These are phyloP conservation scores for Trichopria drosophilae DNA, from an alignment of 2,888 invertebrate genomes.

Conservation along the genomic window DNA sequence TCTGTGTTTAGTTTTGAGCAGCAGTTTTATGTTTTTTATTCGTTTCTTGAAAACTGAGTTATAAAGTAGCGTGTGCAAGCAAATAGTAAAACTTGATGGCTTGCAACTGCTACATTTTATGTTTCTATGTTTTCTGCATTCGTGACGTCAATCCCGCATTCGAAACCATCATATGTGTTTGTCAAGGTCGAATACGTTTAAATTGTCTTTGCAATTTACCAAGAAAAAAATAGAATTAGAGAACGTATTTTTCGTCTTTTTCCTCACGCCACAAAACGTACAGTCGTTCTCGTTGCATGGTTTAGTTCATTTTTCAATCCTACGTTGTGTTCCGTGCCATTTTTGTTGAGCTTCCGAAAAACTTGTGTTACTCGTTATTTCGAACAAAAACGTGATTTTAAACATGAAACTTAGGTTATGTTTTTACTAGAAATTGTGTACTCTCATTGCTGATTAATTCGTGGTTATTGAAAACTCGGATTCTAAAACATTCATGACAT, in stretches of 20 bases:
- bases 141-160: conserved; percentile 30
- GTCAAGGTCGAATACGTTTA: background rate
- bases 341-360: conserved; percentile 61
- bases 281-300: conserved; percentile 55
- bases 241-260: conserved; percentile 29
- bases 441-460: too few relatives aligned
- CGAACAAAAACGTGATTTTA: too few relatives aligned
- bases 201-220: conserved; percentile 27
- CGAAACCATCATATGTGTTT: conserved; percentile 20
- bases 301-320: conserved; percentile 58
- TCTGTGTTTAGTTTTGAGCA: conserved; percentile 47
- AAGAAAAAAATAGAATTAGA: conserved; percentile 8
- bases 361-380: too few relatives aligned
- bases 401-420: too few relatives aligned
- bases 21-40: conserved; percentile 51
- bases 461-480: too few relatives aligned
- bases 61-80: background rate
- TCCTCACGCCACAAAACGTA: conserved; percentile 26
- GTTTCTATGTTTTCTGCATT: conserved; percentile 29
- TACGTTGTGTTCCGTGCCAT: conserved; percentile 68
- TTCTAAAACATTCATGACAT: too few relatives aligned
- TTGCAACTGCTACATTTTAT: conserved; percentile 7
- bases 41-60: conserved; percentile 18
- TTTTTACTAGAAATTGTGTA: too few relatives aligned
- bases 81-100: conserved; percentile 14